Conservation (phyloP, 2,113 vertebrate genomes). For the Oncorhynchus clarkii region DNA sequence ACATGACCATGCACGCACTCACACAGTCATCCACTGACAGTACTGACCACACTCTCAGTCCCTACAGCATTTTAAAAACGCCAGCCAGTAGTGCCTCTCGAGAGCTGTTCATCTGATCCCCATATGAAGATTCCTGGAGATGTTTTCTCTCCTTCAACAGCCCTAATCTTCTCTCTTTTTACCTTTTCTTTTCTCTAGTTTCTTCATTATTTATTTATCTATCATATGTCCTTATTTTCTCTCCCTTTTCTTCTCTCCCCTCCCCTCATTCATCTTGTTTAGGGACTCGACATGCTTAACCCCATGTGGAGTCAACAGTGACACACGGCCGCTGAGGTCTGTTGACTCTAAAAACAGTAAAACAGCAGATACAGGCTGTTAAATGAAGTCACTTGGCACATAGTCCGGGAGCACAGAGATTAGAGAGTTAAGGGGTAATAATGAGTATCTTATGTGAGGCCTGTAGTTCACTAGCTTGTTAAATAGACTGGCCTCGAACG, state of each 20-base stretch:
- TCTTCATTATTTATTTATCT: no score
- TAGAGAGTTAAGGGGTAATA: neutral
- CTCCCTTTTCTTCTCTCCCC: no score
- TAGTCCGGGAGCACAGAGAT: neutral
- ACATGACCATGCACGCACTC: neutral
- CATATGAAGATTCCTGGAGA: neutral
- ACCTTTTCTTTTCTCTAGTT: no score
- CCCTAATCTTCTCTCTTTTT: neutral
- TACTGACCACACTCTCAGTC: no score
- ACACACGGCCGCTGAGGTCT: constrained; percentile 5
- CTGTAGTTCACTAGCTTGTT: neutral
- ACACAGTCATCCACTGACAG: neutral
- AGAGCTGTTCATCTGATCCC: neutral
- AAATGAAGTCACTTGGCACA: constrained; percentile 14
- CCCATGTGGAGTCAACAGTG: constrained; percentile 6
- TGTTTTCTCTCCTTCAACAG: constrained; percentile 16
- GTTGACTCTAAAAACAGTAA: constrained; percentile 12
- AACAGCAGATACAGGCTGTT: constrained; percentile 15
- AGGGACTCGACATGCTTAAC: constrained; percentile 15
- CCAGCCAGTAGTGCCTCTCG: no score
- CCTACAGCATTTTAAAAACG: neutral
- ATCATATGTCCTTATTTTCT: no score
- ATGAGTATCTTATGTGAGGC: constrained; percentile 1
- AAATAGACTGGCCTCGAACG: neutral
- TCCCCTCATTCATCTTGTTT: neutral